A percentile compares a stretch with the other conserved stretches of the same genome.
Conservation (phyloP, 2,888 invertebrate genomes). For the Andrena dorsata region DNA sequence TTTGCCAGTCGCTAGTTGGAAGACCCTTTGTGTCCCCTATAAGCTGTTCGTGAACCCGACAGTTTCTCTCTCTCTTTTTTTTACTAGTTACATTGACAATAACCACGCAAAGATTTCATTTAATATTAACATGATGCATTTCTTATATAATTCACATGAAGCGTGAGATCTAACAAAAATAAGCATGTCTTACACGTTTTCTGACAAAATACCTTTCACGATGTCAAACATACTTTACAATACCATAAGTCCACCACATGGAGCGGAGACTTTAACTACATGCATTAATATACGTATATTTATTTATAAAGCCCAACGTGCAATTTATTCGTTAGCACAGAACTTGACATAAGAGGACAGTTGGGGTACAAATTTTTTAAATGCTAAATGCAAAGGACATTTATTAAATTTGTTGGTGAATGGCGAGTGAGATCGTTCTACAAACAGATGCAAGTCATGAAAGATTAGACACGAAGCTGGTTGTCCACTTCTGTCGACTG, state of each 20-base stretch:
- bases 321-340: slow-evolving; percentile 43
- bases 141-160: slow-evolving; percentile 62
- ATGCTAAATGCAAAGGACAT: slow-evolving; percentile 33
- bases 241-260: slow-evolving; percentile 29
- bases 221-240: slow-evolving; percentile 34
- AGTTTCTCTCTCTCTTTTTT: slow-evolving; percentile 46
- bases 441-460: slow-evolving; percentile 35
- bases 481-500: slow-evolving; percentile 73
- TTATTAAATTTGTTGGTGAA: slow-evolving; percentile 32
- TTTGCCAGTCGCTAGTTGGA: slow-evolving; percentile 76
- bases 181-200: slow-evolving; percentile 72
- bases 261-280: slow-evolving; percentile 58
- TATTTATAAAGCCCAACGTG: slow-evolving; percentile 28
- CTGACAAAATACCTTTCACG: slow-evolving; percentile 46
- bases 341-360: slow-evolving; percentile 61
- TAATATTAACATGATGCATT: slow-evolving; percentile 69
- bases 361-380: slow-evolving; percentile 34
- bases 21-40: slow-evolving; percentile 64
- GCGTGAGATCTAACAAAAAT: slow-evolving; percentile 76
- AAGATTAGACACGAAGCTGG: slow-evolving; percentile 52
- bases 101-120: slow-evolving; percentile 63
- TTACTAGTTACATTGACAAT: slow-evolving; percentile 66
- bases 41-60: slow-evolving; percentile 60
- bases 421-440: slow-evolving; percentile 39
- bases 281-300: slow-evolving; percentile 56